Evolutionary conservation across 2,888 invertebrate species (phyloP), one percentile per base, ranked within the genome.

Genomic region (Chalcosyrphus nemorum): DNA sequence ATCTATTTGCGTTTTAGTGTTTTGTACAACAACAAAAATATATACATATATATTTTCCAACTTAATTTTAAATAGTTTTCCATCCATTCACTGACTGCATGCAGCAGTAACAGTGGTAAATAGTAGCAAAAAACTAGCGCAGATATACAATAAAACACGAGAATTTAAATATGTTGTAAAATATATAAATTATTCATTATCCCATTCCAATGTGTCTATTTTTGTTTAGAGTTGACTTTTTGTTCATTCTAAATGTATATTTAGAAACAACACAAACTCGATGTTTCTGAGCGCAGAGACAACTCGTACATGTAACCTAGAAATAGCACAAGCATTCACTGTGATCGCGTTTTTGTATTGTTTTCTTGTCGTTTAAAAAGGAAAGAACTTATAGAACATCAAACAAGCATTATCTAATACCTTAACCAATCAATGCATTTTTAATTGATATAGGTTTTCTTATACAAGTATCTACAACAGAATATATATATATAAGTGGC

Each of bases 181-280:
- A 71, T 24, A 29, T 59, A 52, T 61, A 68, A 68, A 68, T 76
- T 59, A 35, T 75, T 65, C 65, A 74, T 74, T 65, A 65, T 63
- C 45, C 35, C 54, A 27, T 56, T 15, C 29, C 52, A 32, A 21
- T 63, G 41, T 50, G 21, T 47, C 13, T 65, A n/a, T 50, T 61
- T 71, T 38, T 4, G 61, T 5, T 27, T 43, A 5, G 15, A 43
- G 41, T 61, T 70, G 56, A 32, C 13, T 57, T 50, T 71, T 27
- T 21, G 32, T 32, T 61, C 61, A 27, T 63, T 63, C 35, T 29
- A 19, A n/a, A 50, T 47, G 15, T 59, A 52, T 21, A 72, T 61
- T 72, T 72, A 52, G 41, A 29, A 41, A 41, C 21, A n/a, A 56
- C 32, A 56, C 56, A 56, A 56, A 56, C 24, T 66, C 5, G 24